A percentile compares a stretch with the other conserved stretches of the same genome.
Conservation (phyloP, 2,113 vertebrate genomes). For the Gopherus flavomarginatus region DNA sequence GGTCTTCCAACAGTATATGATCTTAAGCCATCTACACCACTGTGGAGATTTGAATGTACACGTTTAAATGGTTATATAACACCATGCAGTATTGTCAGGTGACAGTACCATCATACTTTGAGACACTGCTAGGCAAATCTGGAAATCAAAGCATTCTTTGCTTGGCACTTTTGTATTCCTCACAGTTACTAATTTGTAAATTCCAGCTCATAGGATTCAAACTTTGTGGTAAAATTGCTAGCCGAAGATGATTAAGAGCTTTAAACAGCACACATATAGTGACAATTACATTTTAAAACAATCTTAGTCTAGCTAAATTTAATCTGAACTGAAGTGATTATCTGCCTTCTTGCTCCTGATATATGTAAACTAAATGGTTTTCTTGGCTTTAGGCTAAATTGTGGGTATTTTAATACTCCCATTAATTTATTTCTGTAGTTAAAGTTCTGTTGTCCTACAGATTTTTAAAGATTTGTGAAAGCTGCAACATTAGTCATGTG, state of each 20-base stretch:
- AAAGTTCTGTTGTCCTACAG: not conserved
- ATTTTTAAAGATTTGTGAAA: not conserved
- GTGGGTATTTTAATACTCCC: not conserved
- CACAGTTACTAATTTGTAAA: not conserved
- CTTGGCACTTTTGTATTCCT: not conserved
- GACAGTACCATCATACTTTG: not conserved
- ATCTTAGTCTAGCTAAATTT: not conserved
- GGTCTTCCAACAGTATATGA: accelerated
- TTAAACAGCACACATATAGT: not conserved
- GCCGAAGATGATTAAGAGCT: not conserved
- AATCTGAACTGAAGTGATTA: not conserved
- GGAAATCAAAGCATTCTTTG: not conserved
- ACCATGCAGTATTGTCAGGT: not conserved
- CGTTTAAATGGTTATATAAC: not conserved
- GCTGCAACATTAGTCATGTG: not conserved
- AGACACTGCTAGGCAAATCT: not conserved
- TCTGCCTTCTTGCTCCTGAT: not conserved
- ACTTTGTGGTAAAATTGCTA: not conserved
- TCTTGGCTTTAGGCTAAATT: not conserved
- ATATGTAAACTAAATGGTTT: not conserved
- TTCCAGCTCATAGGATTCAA: not conserved
- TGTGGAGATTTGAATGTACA: accelerated
- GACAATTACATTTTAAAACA: not conserved
- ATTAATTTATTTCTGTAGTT: not conserved
- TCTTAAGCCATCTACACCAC: not conserved